A percentile compares a stretch with the other conserved stretches of the same genome.
These are phyloP conservation scores for Drosophila bipectinata DNA, from an alignment of 1,140 invertebrate species.

Conservation along the genomic window DNA sequence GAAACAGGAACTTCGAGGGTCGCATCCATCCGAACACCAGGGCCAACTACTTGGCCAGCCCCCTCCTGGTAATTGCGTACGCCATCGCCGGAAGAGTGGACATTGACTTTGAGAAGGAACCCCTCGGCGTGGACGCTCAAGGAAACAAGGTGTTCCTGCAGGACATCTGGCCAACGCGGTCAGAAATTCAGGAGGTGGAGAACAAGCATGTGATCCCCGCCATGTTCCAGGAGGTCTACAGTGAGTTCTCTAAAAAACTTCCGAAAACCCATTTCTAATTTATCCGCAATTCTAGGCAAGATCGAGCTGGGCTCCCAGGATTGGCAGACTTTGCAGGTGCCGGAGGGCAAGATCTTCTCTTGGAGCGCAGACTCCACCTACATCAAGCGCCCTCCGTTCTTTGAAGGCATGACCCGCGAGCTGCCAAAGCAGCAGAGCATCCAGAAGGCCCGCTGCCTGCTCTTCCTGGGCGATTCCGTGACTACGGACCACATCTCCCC, in stretches of 20 bases:
- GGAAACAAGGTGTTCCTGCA: conserved; percentile 92
- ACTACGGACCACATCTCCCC: conserved; percentile 99
- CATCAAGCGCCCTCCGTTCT: conserved; percentile 99
- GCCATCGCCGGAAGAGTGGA: conserved; percentile 96
- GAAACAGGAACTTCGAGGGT: conserved; percentile 99
- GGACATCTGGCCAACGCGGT: conserved; percentile 98
- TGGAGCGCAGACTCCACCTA: conserved; percentile 97
- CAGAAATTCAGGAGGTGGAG: conserved; percentile 96
- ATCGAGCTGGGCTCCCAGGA: conserved; percentile 93
- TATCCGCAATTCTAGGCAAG: conserved; percentile 84
- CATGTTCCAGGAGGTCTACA: conserved; percentile 97
- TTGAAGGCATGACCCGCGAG: conserved; percentile 91
- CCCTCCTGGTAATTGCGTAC: conserved; percentile 97
- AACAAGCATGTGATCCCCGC: conserved; percentile 95
- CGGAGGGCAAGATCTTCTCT: conserved; percentile 93
- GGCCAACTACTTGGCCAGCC: conserved; percentile 98
- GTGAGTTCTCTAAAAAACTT: conserved; percentile 40
- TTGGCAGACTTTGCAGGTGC: conserved; percentile 94
- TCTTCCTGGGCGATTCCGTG: conserved; percentile 97
- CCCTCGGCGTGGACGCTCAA: conserved; percentile 89
- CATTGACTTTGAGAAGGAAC: conserved; percentile 97
- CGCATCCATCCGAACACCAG: conserved; percentile 97
- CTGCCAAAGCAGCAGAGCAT: conserved; percentile 86
- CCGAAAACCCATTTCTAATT: background rate
- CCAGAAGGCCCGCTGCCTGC: conserved; percentile 89